Conservation (phyloP, 2,113 vertebrate genomes). For the Pseudorectes ferrugineus region DNA sequence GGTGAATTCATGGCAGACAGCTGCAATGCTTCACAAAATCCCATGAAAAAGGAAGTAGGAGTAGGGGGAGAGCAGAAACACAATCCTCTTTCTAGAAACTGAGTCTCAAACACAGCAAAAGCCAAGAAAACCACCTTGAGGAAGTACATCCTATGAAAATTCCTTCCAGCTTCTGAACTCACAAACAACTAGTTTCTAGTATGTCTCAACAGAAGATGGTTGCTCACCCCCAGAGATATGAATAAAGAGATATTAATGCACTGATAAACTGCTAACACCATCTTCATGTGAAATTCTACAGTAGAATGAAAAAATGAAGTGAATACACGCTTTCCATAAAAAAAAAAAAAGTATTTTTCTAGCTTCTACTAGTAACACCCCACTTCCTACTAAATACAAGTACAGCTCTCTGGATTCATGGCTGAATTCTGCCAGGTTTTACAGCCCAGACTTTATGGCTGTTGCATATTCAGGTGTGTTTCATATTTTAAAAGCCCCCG, state of each 20-base stretch:
- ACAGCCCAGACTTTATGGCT: background rate
- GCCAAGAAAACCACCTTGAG: background rate
- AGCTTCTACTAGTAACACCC: background rate
- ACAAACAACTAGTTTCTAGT: background rate
- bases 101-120: background rate
- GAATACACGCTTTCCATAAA: background rate
- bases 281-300: background rate
- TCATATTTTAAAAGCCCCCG: background rate
- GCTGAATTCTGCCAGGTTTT: background rate
- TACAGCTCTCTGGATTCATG: background rate
- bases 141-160: background rate
- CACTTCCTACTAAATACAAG: background rate
- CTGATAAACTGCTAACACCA: background rate
- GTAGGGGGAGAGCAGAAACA: background rate
- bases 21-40: conserved; percentile 1
- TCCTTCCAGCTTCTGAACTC: background rate
- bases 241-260: background rate
- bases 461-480: background rate
- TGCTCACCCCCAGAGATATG: background rate
- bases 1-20: background rate
- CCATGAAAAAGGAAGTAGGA: background rate
- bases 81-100: background rate
- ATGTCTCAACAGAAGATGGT: background rate
- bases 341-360: fast-evolving
- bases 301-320: background rate